Evolutionary conservation across 1,140 invertebrate genomes (phyloP).

Genomic region (Papilio glaucus): DNA sequence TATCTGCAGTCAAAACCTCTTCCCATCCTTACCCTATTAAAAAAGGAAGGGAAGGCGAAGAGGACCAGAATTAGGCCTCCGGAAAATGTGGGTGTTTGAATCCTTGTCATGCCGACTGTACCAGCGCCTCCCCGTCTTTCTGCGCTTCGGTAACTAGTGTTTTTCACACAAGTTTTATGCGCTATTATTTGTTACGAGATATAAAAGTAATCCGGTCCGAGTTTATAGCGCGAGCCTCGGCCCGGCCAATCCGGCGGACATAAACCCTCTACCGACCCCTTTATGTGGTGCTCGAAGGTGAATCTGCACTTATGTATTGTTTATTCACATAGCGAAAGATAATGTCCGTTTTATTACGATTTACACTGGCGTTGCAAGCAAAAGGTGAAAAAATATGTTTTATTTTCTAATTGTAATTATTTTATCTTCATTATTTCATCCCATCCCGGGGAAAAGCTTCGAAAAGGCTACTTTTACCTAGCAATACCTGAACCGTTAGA

Average conservation of each 20-base stretch:
- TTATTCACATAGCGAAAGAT: conserved; percentile 53
- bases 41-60: too few species aligned
- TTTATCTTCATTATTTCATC: too few species aligned
- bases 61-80: too few species aligned
- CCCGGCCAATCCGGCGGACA: conserved; percentile 57
- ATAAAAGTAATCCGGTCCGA: conserved; percentile 76
- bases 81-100: too few species aligned
- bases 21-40: too few species aligned
- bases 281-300: conserved; percentile 72
- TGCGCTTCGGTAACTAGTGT: conserved; percentile 72
- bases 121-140: conserved; percentile 56
- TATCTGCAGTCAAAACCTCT: too few species aligned
- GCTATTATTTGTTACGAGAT: conserved; percentile 79
- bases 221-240: conserved; percentile 58
- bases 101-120: conserved; percentile 50
- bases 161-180: conserved; percentile 82
- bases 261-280: conserved; percentile 67
- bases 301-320: conserved; percentile 73
- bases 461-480: too few species aligned
- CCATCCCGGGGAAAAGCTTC: too few species aligned
- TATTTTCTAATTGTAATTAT: too few species aligned
- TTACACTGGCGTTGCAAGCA: not conserved
- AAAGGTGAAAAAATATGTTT: too few species aligned
- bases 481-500: too few species aligned
- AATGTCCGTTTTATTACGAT: conserved; percentile 13